Percentiles rank a stretch among this genome's conserved stretches.
phyloP scores from a whole-genome alignment of 1,140 invertebrate species.

The Drosophila tropicalis region DNA sequence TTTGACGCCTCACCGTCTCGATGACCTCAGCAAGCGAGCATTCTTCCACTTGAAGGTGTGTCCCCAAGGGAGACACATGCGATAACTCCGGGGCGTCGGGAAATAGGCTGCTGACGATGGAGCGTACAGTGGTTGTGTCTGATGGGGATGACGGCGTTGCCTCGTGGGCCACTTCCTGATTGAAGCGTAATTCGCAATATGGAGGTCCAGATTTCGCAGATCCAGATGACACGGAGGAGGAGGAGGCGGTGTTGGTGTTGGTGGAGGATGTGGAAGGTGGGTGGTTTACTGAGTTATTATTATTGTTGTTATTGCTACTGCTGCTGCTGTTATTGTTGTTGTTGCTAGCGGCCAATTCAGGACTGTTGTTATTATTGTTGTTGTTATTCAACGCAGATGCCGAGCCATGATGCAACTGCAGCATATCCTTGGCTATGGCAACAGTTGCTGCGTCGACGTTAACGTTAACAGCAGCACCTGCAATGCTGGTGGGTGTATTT shows the following conservation, averaged over 20 bases:
- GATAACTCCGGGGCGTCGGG: too few species aligned
- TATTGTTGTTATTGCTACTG: conserved; percentile 43
- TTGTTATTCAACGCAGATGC: conserved; percentile 57
- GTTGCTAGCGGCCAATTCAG: conserved; percentile 43
- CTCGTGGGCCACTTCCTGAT: conserved; percentile 74
- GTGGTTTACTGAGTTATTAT: conserved; percentile 74
- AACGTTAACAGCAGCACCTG: conserved; percentile 39
- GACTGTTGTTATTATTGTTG: conserved; percentile 46
- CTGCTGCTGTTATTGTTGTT: conserved; percentile 46
- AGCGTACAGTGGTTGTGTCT: too few species aligned
- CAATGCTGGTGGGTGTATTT: conserved; percentile 68
- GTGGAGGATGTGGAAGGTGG: conserved; percentile 68
- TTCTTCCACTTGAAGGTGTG: too few species aligned
- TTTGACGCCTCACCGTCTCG: too few species aligned
- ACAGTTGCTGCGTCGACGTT: conserved; percentile 77
- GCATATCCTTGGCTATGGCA: conserved; percentile 82
- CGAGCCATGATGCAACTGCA: conserved; percentile 80
- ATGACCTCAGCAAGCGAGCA: too few species aligned
- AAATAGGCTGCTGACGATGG: too few species aligned
- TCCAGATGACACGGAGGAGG: conserved; percentile 23
- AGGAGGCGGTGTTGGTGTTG: conserved; percentile 45
- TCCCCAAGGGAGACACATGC: too few species aligned
- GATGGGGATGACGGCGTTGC: too few species aligned
- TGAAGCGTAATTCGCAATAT: conserved; percentile 73
- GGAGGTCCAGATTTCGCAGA: conserved; percentile 43